Evolutionary conservation across 2,888 invertebrate genomes (phyloP), one percentile per base, ranked within the genome.

Genomic region (Chirona hameri): DNA sequence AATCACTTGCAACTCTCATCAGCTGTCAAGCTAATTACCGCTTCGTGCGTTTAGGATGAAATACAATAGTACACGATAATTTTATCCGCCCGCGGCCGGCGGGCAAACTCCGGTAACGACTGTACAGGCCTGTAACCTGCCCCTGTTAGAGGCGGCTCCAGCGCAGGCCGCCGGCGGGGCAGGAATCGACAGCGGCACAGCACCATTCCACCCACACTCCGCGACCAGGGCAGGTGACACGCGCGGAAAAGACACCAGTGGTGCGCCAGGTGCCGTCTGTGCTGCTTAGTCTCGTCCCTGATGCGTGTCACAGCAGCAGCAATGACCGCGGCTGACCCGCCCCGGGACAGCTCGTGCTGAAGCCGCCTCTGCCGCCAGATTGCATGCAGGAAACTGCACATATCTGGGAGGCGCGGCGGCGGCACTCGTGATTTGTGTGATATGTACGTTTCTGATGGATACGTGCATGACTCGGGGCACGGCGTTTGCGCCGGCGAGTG

Each of bases 1-100:
- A 76, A 76, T 76, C 76, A 76, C 76, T 76, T 76, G 76, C 46
- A 76, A 46, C 76, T 76, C 76, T 76, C 76, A 46, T 76, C 76
- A 76, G 31, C 76, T 76, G 76, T 46, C 76, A 76, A 21, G 46
- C 9, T 76, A 76, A 76, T 46, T 18, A 39, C 76, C 15, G 39
- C 76, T 39, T 24, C 46, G 76, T 76, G 76, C 76, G 24, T 76
- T 76, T 46, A 76, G 39, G 76, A 76, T 76, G 76, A 76, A 76
- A 76, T 76, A 76, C 76, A 76, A 76, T 76, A 76, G 39, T 76
- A 76, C 76, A 76, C 9, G 46, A 76, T 76, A 76, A 76, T 76
- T 76, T 39, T 46, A 46, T 21, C 76, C 76, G 76, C 46, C 39
- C 9, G 76, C 15, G 76, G 21, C 76, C 46, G 46, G 39, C 39